Evolutionary conservation across 2,888 invertebrate species (phyloP).

Genomic region (Philonicus albiceps): DNA sequence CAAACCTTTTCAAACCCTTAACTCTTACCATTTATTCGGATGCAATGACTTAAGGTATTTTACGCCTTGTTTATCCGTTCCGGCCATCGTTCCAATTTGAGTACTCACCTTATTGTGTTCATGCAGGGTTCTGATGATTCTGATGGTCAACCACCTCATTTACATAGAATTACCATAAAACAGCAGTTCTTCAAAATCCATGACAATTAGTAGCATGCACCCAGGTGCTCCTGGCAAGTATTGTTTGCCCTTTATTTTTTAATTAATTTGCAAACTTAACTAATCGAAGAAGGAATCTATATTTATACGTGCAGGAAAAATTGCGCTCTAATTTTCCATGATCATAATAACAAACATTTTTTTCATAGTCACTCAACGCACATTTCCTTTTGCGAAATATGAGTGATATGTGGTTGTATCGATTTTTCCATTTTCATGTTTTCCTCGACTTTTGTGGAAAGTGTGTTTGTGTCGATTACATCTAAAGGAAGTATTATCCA

Average conservation of each 20-base stretch:
- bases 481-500: neutral
- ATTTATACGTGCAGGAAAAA: neutral
- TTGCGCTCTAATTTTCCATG: neutral
- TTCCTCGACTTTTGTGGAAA: neutral
- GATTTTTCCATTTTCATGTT: neutral
- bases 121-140: neutral
- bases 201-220: neutral
- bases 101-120: neutral
- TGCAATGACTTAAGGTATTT: neutral
- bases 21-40: neutral
- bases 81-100: neutral
- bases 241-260: neutral
- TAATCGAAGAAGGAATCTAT: neutral
- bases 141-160: constrained; percentile 19
- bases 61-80: neutral
- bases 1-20: no score
- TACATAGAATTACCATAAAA: neutral
- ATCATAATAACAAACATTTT: neutral
- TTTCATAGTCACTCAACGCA: neutral
- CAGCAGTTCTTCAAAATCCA: neutral
- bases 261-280: neutral
- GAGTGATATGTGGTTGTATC: neutral
- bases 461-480: neutral
- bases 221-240: neutral
- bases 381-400: neutral